phyloP scores from a whole-genome alignment of 1,140 invertebrate species.

The Drosophila navojoa region DNA sequence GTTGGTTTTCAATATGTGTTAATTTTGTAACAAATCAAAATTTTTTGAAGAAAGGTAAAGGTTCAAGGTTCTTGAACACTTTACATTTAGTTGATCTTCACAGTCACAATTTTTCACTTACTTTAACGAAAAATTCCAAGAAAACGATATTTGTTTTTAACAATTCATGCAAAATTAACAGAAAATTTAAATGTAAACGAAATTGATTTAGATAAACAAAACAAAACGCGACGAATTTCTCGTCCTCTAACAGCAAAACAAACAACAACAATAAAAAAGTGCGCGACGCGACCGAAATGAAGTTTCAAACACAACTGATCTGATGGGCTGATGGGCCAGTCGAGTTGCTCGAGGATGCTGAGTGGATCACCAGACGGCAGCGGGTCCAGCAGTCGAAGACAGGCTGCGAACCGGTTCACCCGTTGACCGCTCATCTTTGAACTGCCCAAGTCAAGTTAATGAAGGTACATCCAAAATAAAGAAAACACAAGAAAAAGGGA shows the following conservation, averaged over 20 bases:
- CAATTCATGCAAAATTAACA: constrained; percentile 34
- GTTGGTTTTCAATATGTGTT: too few species aligned
- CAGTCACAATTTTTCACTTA: constrained; percentile 18
- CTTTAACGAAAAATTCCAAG: constrained; percentile 1
- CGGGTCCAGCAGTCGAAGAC: constrained; percentile 69
- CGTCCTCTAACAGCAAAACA: constrained; percentile 9
- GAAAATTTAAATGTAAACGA: constrained; percentile 41
- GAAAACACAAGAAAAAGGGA: constrained; percentile 21
- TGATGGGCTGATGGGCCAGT: constrained; percentile 19
- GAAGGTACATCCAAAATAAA: constrained; percentile 17
- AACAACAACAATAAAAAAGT: constrained; percentile 55
- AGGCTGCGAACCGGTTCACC: constrained; percentile 70
- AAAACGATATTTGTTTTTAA: constrained; percentile 35
- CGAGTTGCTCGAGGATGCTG: constrained; percentile 57
- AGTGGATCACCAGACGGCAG: constrained; percentile 21
- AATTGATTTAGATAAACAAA: constrained; percentile 57
- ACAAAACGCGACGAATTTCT: constrained; percentile 51
- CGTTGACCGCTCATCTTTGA: constrained; percentile 65
- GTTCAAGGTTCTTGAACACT: too few species aligned
- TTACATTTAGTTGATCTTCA: not conserved
- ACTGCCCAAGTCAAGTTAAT: constrained; percentile 63
- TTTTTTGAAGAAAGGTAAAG: too few species aligned
- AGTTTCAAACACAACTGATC: constrained; percentile 80
- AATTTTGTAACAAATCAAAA: too few species aligned
- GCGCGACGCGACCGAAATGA: constrained; percentile 76